phyloP scores from a whole-genome alignment of 2,888 invertebrate genomes.

The Lithosia quadra region DNA sequence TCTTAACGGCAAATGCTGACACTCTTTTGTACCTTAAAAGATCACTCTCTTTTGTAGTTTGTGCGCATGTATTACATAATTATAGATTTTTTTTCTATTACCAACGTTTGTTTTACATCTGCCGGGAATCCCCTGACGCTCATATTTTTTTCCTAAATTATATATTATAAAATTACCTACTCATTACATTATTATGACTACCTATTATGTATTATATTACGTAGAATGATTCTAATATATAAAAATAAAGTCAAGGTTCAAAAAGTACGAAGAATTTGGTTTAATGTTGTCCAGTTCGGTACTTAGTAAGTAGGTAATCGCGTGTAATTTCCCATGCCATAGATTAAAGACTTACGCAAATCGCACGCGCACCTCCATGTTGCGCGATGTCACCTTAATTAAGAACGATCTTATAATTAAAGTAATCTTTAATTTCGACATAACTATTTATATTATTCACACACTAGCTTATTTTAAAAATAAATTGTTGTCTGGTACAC shows the following conservation, averaged over 20 bases:
- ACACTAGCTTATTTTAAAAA: conserved; percentile 24
- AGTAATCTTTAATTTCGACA: conserved; percentile 31
- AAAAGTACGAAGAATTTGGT: neutral
- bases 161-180: neutral
- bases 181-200: neutral
- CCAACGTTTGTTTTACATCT: neutral
- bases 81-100: too few species aligned
- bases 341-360: conserved; percentile 31
- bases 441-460: conserved; percentile 19
- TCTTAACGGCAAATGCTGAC: too few species aligned
- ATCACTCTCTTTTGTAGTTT: too few species aligned
- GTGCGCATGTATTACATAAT: too few species aligned
- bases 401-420: conserved; percentile 26
- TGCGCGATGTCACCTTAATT: conserved; percentile 39
- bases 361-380: conserved; percentile 27
- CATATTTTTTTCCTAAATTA: neutral
- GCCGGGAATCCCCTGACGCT: neutral
- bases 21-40: too few species aligned
- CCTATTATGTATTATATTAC: neutral
- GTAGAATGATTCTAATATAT: conserved; percentile 1
- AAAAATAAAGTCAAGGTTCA: conserved; percentile 14
- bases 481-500: conserved; percentile 25
- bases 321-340: conserved; percentile 27
- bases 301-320: conserved; percentile 16
- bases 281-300: conserved; percentile 25